Percentiles rank a stretch among this genome's conserved stretches.
These are phyloP conservation scores for Montipora cactus DNA, from an alignment of 64 coral and sea anemone genomes.

Conservation along the genomic window DNA sequence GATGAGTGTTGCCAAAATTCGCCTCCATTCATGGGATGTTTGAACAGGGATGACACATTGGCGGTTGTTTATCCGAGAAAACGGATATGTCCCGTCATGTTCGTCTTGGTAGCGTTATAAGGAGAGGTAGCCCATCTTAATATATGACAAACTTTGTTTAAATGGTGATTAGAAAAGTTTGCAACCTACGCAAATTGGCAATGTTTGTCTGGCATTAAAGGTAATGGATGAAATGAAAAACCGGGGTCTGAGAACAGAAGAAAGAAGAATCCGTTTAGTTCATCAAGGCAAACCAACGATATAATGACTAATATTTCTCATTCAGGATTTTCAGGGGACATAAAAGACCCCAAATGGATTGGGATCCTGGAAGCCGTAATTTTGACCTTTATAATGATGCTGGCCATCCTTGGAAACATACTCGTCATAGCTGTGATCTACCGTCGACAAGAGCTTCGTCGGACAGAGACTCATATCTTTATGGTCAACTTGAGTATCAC, in stretches of 20 bases:
- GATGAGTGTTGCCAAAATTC: neutral
- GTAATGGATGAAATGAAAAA: too few relatives aligned
- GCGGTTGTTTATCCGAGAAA: neutral
- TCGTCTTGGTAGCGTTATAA: too few relatives aligned
- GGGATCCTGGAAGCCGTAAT: constrained; percentile 49
- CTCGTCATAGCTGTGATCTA: constrained; percentile 76
- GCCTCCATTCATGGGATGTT: neutral
- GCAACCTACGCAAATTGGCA: neutral
- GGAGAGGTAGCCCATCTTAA: too few relatives aligned
- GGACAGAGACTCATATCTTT: constrained; percentile 70
- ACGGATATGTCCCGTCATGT: too few relatives aligned
- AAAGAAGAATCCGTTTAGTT: too few relatives aligned
- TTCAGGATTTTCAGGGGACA: neutral
- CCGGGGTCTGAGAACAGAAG: too few relatives aligned
- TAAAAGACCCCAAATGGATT: constrained; percentile 49
- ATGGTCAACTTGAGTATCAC: constrained; percentile 78
- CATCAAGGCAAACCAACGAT: neutral
- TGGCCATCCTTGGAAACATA: constrained; percentile 61
- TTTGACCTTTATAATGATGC: constrained; percentile 50
- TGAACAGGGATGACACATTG: neutral
- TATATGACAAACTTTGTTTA: too few relatives aligned
- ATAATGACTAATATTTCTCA: neutral
- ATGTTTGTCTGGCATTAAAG: too few relatives aligned
- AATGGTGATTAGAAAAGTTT: neutral
- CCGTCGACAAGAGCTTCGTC: constrained; percentile 64